Evolutionary conservation across 2,888 invertebrate genomes (phyloP).

Genomic region (Tubulanus polymorphus): DNA sequence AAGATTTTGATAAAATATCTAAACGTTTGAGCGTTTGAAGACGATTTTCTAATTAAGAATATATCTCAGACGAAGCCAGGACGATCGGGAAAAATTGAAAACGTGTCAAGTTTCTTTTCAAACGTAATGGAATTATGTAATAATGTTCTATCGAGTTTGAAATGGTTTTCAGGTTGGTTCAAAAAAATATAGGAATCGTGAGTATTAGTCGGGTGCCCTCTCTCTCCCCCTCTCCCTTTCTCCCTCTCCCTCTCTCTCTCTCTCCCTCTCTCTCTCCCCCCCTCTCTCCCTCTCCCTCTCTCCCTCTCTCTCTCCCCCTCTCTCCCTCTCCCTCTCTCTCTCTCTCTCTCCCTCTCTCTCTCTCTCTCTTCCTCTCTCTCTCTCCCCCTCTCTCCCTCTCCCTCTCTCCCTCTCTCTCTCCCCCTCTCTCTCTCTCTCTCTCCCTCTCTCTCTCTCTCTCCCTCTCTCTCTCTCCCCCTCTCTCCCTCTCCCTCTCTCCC

Average conservation of each 20-base stretch:
- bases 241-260: neutral
- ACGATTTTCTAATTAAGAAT: no score
- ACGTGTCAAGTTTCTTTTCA: no score
- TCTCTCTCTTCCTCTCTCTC: neutral
- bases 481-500: neutral
- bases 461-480: neutral
- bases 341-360: neutral
- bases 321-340: neutral
- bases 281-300: neutral
- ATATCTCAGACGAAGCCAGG: no score
- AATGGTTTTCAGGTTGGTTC: no score
- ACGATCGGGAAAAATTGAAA: no score
- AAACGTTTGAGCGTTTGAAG: no score
- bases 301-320: neutral
- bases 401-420: neutral
- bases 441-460: neutral
- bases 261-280: neutral
- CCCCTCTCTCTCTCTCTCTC: neutral
- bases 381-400: neutral
- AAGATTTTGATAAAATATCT: no score
- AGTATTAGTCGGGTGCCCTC: neutral
- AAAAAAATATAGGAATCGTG: no score
- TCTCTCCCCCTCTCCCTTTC: neutral
- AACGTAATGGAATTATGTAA: no score
- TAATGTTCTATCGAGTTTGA: no score